Evolutionary conservation across 2,113 vertebrate genomes (phyloP), one percentile per base, ranked within the genome.

Genomic region (Odocoileus hemionus): DNA sequence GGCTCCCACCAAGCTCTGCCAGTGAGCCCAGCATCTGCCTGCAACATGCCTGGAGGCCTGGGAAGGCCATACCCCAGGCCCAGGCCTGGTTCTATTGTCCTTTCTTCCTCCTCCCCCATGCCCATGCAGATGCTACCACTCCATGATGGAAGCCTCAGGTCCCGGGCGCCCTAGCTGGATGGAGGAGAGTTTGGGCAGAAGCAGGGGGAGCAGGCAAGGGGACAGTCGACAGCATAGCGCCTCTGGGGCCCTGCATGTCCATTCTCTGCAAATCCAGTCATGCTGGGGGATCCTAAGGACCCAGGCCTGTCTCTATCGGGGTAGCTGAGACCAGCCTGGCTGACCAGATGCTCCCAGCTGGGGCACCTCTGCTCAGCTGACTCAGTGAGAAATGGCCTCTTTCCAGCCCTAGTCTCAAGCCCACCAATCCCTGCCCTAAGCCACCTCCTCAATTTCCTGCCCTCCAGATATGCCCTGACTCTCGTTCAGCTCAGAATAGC

Each of bases 151-250:
- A 85, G 70, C 13, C 47, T 52, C 52, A 30, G 21, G 86, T 43
- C 45, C 67, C 1, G 0, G 43, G 36, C 39, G 25, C 21, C 23
- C 4, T 1, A 57, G 36, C 43, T 43, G 28, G 64, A 17, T 33
- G 33, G 50, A 50, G 43, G 12, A 78, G 57, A 74, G 26, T 14
- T 45, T 26, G 30, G 47, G 58, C n/a, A 36, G 57, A 52, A 39
- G 23, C 26, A 21, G 61, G 30, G 5, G 16, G 23, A 30, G 28
- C 36, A 57, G 33, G 45, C 17, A 3, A 33, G 30, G n/a, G 10
- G 15, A 43, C 14, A 54, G 36, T 30, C 2, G 0, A 17, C 14
- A 39, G 12, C 36, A 0, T 39, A 76, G 4, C 0, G 1, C 60
- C 84, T 47, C 36, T 26, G 3, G 7, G 23, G 36, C 17, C 10